Conservation (phyloP, 2,113 vertebrate species). For the Saccopteryx leptura region DNA sequence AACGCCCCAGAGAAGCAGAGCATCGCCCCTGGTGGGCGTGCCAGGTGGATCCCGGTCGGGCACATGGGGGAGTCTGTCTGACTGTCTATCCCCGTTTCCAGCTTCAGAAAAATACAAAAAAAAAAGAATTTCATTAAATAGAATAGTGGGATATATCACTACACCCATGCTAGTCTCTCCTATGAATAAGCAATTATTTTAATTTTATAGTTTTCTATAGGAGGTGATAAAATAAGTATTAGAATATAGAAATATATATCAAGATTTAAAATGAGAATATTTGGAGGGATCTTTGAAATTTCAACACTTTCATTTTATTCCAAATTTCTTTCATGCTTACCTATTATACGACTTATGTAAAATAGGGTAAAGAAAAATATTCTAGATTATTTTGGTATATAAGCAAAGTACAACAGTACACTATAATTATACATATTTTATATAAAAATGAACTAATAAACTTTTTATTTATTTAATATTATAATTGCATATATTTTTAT, state of each 20-base stretch:
- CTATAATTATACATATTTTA: background rate
- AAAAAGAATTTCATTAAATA: background rate
- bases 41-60: no score
- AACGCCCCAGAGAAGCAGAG: no score
- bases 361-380: background rate
- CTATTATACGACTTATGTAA: background rate
- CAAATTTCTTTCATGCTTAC: background rate
- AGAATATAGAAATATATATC: background rate
- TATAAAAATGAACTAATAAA: background rate
- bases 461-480: background rate
- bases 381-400: background rate
- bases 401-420: background rate
- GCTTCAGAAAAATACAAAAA: no score
- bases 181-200: slow-evolving; percentile 43
- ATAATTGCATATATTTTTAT: background rate
- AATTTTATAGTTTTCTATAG: slow-evolving; percentile 49
- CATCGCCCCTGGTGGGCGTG: no score
- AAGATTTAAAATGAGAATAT: slow-evolving; percentile 49
- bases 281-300: background rate
- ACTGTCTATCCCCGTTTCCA: no score
- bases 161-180: background rate
- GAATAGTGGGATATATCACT: background rate
- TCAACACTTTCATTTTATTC: background rate
- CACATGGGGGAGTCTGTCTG: no score
- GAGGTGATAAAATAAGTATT: background rate